Evolutionary conservation across 2,113 vertebrate species (phyloP).

Genomic region (Notiomystis cincta): DNA sequence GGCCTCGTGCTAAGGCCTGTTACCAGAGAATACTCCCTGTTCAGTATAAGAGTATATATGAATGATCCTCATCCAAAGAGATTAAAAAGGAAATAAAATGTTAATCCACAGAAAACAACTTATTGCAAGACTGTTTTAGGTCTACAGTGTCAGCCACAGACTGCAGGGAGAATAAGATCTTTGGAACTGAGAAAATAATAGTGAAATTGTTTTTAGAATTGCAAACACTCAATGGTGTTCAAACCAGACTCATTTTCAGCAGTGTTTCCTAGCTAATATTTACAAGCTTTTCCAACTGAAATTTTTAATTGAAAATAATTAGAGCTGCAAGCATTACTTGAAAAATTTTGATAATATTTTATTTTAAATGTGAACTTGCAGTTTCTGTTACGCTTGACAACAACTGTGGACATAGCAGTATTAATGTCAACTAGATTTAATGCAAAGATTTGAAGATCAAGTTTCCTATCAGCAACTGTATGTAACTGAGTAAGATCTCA

Average conservation of each 20-base stretch:
- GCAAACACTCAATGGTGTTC: background rate
- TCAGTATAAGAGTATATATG: background rate
- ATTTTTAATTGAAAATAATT: background rate
- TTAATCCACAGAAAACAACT: background rate
- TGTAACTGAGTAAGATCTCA: background rate
- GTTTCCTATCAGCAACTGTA: background rate
- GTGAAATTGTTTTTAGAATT: background rate
- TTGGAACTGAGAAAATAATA: background rate
- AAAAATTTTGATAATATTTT: background rate
- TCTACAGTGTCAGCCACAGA: background rate
- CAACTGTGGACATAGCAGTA: background rate
- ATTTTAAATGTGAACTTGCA: background rate
- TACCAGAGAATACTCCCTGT: background rate
- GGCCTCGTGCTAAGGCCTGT: background rate
- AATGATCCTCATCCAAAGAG: background rate
- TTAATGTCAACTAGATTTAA: background rate
- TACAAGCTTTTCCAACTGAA: background rate
- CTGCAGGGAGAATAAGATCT: background rate
- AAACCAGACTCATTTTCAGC: background rate
- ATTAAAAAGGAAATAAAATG: background rate
- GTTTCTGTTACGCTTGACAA: background rate
- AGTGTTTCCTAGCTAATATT: background rate
- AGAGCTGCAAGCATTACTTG: background rate
- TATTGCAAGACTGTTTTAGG: background rate
- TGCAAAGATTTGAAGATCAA: background rate